These are phyloP conservation scores for Steatornis caripensis DNA, from an alignment of 2,113 vertebrate genomes.

Conservation along the genomic window DNA sequence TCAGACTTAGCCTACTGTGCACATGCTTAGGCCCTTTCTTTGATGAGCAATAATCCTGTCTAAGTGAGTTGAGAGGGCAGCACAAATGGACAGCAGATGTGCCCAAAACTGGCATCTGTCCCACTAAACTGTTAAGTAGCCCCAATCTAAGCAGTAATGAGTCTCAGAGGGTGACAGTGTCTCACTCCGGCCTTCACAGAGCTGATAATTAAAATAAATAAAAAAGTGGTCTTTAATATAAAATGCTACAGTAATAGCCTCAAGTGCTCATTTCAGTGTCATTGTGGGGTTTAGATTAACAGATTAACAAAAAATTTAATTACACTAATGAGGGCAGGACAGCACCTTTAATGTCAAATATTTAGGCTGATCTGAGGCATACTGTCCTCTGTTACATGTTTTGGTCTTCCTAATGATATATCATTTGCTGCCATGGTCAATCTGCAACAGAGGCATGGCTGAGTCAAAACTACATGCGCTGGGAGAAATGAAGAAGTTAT, in stretches of 20 bases:
- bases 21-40: not conserved
- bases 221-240: not conserved
- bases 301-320: not conserved
- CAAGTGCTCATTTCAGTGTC: not conserved
- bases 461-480: not conserved
- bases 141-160: not conserved
- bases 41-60: not conserved
- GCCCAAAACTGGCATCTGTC: not conserved
- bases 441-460: not conserved
- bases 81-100: not conserved
- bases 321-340: not conserved
- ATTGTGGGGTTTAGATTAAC: not conserved
- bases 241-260: not conserved
- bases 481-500: conserved; percentile 39
- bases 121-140: not conserved
- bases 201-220: not conserved
- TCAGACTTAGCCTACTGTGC: not conserved
- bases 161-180: not conserved
- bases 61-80: not conserved
- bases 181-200: not conserved
- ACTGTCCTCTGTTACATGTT: not conserved
- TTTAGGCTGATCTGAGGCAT: not conserved
- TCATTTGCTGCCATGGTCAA: not conserved
- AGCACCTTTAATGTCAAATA: not conserved
- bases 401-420: not conserved